Conservation (phyloP, 2,113 vertebrate genomes). For the Triplophysa rosa region DNA sequence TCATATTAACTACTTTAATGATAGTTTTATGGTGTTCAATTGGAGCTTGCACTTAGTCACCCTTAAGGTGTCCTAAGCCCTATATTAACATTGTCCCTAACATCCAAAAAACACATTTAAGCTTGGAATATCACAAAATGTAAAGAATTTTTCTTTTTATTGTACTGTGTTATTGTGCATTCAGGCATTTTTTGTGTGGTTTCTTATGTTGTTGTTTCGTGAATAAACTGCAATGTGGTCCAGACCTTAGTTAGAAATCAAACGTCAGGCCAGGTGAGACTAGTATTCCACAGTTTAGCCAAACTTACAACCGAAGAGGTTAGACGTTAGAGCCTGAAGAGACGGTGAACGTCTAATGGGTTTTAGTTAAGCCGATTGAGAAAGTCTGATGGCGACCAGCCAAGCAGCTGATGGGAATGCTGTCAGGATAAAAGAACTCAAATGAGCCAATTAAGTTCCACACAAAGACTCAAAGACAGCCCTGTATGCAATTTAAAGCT, state of each 20-base stretch:
- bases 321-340: neutral
- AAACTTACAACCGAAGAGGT: neutral
- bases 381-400: neutral
- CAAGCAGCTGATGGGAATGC: neutral
- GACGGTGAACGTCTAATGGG: neutral
- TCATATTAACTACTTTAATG: no score
- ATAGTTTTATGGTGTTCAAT: no score
- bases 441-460: constrained; percentile 10
- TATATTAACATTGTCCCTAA: no score
- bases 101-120: no score
- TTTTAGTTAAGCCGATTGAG: neutral
- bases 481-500: neutral
- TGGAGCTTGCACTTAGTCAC: no score
- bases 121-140: no score
- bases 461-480: neutral
- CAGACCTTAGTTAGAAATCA: neutral
- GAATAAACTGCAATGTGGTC: neutral
- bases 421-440: neutral
- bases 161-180: no score
- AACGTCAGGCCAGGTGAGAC: neutral
- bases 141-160: no score
- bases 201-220: no score
- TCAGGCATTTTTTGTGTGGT: no score
- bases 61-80: no score
- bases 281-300: no score